A percentile compares a stretch with the other conserved stretches of the same genome.
These are phyloP conservation scores for Eristalis arbustorum DNA, from an alignment of 2,888 invertebrate genomes.

Conservation along the genomic window DNA sequence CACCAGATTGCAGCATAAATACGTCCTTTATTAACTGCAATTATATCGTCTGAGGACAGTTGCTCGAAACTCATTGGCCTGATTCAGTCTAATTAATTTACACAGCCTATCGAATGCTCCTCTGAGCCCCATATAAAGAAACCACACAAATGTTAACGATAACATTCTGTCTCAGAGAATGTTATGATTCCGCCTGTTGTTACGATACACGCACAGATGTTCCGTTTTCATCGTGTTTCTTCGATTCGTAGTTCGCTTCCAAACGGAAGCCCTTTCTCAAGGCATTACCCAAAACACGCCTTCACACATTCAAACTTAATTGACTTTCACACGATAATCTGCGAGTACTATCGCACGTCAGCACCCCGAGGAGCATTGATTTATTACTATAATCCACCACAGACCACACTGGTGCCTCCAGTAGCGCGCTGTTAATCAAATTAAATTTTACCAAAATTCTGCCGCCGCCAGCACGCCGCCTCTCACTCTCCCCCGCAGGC, in stretches of 20 bases:
- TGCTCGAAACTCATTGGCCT: too few relatives aligned
- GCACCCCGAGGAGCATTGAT: background rate
- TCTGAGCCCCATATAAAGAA: too few relatives aligned
- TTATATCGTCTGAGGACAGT: too few relatives aligned
- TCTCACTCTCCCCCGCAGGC: background rate
- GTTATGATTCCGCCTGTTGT: too few relatives aligned
- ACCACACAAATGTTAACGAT: too few relatives aligned
- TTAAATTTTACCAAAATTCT: conserved; percentile 19
- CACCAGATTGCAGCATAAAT: too few relatives aligned
- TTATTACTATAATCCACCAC: conserved; percentile 14
- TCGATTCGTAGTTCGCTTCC: background rate
- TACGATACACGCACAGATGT: too few relatives aligned
- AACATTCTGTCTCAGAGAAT: too few relatives aligned
- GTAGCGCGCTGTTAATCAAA: conserved; percentile 21
- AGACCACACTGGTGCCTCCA: background rate
- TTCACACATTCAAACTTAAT: background rate
- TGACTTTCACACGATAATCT: conserved; percentile 17
- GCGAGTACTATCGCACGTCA: conserved; percentile 4
- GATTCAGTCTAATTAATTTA: too few relatives aligned
- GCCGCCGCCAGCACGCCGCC: background rate
- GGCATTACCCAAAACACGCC: background rate
- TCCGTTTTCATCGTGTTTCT: background rate
- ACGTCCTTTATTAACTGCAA: too few relatives aligned
- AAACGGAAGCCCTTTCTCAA: background rate
- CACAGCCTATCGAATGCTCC: too few relatives aligned